Percentiles rank a stretch among this genome's conserved stretches.
Conservation (phyloP, 2,888 invertebrate species). For the Lasioglossum calceatum region DNA sequence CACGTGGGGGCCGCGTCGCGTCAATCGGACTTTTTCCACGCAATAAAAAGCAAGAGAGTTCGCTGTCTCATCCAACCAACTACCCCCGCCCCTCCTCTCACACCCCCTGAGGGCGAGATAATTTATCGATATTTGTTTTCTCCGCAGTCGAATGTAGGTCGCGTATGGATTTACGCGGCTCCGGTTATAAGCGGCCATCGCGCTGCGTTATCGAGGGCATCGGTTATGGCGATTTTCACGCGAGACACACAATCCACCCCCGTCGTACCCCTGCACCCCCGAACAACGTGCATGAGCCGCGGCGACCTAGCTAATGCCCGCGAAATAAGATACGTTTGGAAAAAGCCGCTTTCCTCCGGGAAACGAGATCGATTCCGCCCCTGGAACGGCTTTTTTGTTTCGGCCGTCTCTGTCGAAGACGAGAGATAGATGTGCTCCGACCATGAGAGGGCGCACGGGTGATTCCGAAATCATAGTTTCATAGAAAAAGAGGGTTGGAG, state of each 20-base stretch:
- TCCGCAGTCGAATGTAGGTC: constrained; percentile 49
- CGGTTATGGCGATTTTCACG: constrained; percentile 56
- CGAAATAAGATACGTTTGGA: constrained; percentile 20
- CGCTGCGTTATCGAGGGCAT: constrained; percentile 52
- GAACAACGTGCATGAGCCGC: not conserved
- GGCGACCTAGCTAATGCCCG: not conserved
- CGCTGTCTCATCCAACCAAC: not conserved
- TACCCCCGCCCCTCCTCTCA: not conserved
- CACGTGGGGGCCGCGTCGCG: not conserved
- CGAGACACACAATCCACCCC: constrained; percentile 38
- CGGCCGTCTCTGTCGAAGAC: not conserved
- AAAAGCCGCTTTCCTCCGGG: not conserved
- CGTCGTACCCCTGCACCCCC: not conserved
- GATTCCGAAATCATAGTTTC: not conserved
- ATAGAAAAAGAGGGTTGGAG: not conserved
- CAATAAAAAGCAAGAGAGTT: not conserved
- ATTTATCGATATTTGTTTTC: constrained; percentile 51
- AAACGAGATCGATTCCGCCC: constrained; percentile 11
- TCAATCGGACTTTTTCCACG: not conserved
- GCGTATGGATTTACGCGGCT: constrained; percentile 56
- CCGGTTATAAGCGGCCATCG: constrained; percentile 52
- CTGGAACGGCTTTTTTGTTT: not conserved
- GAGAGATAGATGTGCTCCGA: not conserved
- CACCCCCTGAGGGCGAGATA: constrained; percentile 12
- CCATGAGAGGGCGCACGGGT: not conserved